These are phyloP conservation scores for Phaethon lepturus DNA, from an alignment of 2,113 vertebrate species.

Conservation along the genomic window DNA sequence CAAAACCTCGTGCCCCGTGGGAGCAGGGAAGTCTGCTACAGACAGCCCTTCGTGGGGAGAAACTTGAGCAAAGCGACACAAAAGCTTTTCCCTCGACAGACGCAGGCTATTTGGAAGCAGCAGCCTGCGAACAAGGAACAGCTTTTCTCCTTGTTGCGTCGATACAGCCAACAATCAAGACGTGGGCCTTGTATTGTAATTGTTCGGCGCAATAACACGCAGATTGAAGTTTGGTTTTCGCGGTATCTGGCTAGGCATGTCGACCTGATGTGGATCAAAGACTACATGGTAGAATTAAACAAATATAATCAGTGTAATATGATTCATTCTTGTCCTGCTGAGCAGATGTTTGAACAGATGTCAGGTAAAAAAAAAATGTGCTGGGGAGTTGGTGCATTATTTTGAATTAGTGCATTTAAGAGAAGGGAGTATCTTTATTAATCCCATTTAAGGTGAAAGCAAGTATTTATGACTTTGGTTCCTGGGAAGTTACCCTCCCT, in stretches of 20 bases:
- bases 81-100: neutral
- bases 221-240: neutral
- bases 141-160: neutral
- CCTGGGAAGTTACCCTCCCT: constrained; percentile 34
- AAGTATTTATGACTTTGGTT: constrained; percentile 51
- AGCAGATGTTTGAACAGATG: constrained; percentile 71
- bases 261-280: constrained; percentile 36
- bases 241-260: neutral
- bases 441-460: constrained; percentile 55
- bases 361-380: constrained; percentile 26
- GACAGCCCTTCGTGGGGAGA: accelerated
- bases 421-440: constrained; percentile 62
- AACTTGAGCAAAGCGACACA: neutral
- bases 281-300: constrained; percentile 27
- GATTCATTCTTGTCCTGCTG: constrained; percentile 63
- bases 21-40: neutral
- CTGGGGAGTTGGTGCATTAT: constrained; percentile 53
- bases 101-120: neutral
- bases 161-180: neutral
- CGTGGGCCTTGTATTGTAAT: neutral
- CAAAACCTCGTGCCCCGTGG: neutral
- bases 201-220: constrained; percentile 3
- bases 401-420: constrained; percentile 63
- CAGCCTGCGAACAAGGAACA: neutral
- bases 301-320: constrained; percentile 33